These are phyloP conservation scores for Clarias platycephalus DNA, from an alignment of 2,797 vertebrate genomes.

Conservation along the genomic window DNA sequence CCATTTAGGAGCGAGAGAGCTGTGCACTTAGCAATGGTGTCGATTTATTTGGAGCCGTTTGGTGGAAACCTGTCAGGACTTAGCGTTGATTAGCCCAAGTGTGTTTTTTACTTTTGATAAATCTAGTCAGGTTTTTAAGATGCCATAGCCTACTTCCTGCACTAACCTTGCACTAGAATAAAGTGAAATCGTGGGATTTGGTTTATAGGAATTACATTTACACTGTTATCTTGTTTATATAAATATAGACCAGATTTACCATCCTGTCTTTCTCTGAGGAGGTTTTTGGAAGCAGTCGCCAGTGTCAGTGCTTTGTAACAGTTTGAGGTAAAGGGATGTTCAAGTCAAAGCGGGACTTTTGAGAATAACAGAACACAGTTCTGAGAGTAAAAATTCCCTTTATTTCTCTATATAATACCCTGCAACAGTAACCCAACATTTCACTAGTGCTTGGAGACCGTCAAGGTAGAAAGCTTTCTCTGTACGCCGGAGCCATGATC, in stretches of 20 bases:
- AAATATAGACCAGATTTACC: neutral
- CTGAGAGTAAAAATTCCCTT: too few relatives aligned
- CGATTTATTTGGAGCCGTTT: conserved; percentile 24
- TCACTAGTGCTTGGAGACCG: too few relatives aligned
- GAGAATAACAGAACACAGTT: too few relatives aligned
- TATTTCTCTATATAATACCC: too few relatives aligned
- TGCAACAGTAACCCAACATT: too few relatives aligned
- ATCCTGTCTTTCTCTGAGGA: neutral
- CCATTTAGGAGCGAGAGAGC: conserved; percentile 54
- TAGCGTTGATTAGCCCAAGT: conserved; percentile 36
- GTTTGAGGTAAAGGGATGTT: neutral
- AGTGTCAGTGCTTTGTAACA: neutral
- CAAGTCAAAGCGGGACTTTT: too few relatives aligned
- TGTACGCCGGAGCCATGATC: too few relatives aligned
- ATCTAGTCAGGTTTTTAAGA: conserved; percentile 6
- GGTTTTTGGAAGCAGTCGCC: neutral
- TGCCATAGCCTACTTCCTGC: neutral
- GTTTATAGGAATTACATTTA: neutral
- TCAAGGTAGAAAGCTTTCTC: too few relatives aligned
- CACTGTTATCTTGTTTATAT: neutral
- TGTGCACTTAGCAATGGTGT: conserved; percentile 32
- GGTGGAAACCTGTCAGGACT: conserved; percentile 23
- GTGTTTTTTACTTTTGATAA: conserved; percentile 15
- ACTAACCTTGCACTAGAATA: neutral
- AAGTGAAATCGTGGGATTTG: neutral